Base-by-base conservation (phyloP, 2,113 vertebrate species). In the Alosa alosa region DNA sequence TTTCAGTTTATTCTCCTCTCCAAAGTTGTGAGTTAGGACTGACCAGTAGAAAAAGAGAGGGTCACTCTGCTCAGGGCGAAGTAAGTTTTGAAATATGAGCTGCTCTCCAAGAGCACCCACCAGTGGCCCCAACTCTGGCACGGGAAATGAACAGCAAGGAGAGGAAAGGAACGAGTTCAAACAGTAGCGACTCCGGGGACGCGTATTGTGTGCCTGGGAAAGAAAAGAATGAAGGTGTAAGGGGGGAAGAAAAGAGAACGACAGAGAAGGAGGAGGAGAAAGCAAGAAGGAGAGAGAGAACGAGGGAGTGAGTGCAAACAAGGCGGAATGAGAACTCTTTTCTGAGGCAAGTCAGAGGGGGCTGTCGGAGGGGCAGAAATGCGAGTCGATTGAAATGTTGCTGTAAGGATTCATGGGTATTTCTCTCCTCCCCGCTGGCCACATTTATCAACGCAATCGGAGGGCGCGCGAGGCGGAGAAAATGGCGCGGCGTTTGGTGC, bases 371-470 rank as follows among this genome's bases (percentile, higher is more conserved):
- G 31, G 52, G 83, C 86, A 82, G 57, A 47, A 86, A 86, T 81
- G 55, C 83, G 85, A 86, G 44, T 13, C 68, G 87, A 86, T 64
- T 91, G 87, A 84, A 86, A 83, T 86, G 82, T 85, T 89, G 88
- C 89, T 91, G 88, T 78, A 84, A 88, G 89, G 90, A 93, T 95
- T 94, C 93, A 95, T 94, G 93, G 94, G 93, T 94, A 93, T 95
- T 94, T 94, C 90, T 95, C 92, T 97, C 93, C 96, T 44, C 41
- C 92, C 96, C 92, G 88, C 93, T 95, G 94, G 92, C 93, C 87
- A 91, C 91, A 90, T 92, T 91, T 92, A 95, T 95, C 95, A 94
- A 93, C 94, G 94, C 96, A 94, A 94, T 96, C 94, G 96, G 94
- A 95, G 94, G 93, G 95, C 68, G 93, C 93, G 89, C 94, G 91